These are phyloP conservation scores for Desmodus rotundus DNA, from an alignment of 2,113 vertebrate genomes.

Conservation along the genomic window DNA sequence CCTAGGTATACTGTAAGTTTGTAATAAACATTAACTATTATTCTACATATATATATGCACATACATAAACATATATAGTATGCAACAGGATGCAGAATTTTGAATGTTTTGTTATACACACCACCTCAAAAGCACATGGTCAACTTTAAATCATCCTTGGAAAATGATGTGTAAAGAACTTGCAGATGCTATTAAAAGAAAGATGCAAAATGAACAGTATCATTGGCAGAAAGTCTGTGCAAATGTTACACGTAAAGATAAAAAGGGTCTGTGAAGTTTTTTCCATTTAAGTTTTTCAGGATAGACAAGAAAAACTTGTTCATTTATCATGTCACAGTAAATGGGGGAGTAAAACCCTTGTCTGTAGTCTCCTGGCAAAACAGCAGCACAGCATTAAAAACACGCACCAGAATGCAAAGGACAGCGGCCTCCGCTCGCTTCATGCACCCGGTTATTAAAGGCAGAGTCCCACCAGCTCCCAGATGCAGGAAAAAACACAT, in stretches of 20 bases:
- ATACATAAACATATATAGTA: neutral
- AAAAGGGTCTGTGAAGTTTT: neutral
- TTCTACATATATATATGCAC: neutral
- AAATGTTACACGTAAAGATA: neutral
- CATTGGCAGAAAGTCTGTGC: neutral
- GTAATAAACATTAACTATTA: neutral
- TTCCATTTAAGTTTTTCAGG: slow-evolving; percentile 26
- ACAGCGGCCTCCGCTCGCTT: neutral
- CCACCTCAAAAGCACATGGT: neutral
- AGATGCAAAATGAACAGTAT: slow-evolving; percentile 14
- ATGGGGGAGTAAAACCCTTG: neutral
- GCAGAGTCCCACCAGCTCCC: neutral
- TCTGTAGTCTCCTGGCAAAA: neutral
- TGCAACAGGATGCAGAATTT: neutral
- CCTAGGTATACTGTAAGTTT: neutral
- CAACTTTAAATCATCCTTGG: neutral
- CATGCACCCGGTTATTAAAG: slow-evolving; percentile 2
- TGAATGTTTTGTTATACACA: neutral
- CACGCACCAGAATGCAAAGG: neutral
- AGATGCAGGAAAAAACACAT: neutral
- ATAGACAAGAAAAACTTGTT: neutral
- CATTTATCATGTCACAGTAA: slow-evolving; percentile 23
- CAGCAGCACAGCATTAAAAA: neutral
- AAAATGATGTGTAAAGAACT: slow-evolving; percentile 13
- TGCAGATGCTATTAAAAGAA: slow-evolving; percentile 24